Evolutionary conservation across 2,888 invertebrate genomes (phyloP), one percentile per base, ranked within the genome.

Genomic region (Pecten maximus): DNA sequence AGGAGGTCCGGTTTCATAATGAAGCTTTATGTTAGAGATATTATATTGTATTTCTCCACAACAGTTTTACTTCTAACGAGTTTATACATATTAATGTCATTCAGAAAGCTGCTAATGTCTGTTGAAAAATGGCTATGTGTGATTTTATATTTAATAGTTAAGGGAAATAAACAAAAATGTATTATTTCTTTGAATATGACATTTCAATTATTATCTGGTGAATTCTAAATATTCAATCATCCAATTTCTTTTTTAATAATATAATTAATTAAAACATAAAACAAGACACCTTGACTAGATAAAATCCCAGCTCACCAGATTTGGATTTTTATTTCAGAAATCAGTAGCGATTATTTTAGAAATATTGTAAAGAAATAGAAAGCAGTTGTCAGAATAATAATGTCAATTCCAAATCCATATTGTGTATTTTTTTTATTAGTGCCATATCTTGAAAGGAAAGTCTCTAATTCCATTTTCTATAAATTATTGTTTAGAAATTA

Each of bases 341-440:
- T 35, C 74, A 19, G 8, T 74, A 74, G 23, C 23, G 60, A 60
- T 74, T 35, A 74, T 74, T 74, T 74, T 6, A 74, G 74, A 74
- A 74, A 35, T 28, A 10, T 35, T 2, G 3, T 74, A 35, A 74
- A 74, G 74, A 74, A 74, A 74, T 6, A 74, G 74, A 74, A 74
- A 74, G 74, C 74, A 8, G 74, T 74, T 74, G 74, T 74, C 74
- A 74, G 74, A 74, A 8, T 74, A 35, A 74, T 28, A 35, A 74
- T 74, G 74, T 28, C 74, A 35, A 12, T 35, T 35, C 74, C 35
- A 10, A 74, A 74, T 12, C 23, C 74, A 35, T 16, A 8, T 74
- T 74, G 35, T 74, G 74, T 74, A 74, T 35, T 74, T 74, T 4
- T n/a, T 74, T 74, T 35, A 35, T 74, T 10, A 74, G 28, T 74